phyloP scores from a whole-genome alignment of 2,113 vertebrate species.

The Grus americana region DNA sequence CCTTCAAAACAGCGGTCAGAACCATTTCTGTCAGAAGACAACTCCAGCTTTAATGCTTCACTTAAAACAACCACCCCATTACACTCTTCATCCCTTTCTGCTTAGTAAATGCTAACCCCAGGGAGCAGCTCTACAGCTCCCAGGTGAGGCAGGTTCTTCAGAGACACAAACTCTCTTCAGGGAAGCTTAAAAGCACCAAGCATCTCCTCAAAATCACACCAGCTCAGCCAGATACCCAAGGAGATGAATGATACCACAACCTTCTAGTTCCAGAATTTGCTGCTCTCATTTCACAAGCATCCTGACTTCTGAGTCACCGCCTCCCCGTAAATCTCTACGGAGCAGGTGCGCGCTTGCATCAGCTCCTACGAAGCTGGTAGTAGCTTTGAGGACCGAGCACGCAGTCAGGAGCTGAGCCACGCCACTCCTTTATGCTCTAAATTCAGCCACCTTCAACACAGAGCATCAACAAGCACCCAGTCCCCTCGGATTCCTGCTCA shows the following conservation, averaged over 20 bases:
- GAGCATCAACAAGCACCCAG: not conserved
- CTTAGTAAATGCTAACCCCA: not conserved
- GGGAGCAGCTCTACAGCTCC: not conserved
- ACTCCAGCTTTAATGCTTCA: not conserved
- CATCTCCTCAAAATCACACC: not conserved
- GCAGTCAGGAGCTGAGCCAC: not conserved
- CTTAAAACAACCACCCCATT: not conserved
- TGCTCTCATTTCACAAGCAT: not conserved
- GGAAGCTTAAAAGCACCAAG: not conserved
- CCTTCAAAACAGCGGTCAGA: not conserved
- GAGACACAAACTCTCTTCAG: not conserved
- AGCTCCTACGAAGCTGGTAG: not conserved
- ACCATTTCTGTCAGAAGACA: not conserved
- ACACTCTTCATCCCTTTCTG: not conserved
- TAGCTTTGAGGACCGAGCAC: not conserved
- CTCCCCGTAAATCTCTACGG: not conserved
- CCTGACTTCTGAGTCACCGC: not conserved
- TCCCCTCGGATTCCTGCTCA: not conserved
- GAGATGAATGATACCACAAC: not conserved
- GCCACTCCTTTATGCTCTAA: accelerated
- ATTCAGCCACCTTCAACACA: not conserved
- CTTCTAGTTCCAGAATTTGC: not conserved
- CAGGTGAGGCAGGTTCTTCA: not conserved
- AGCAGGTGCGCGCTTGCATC: slow-evolving; percentile 7
- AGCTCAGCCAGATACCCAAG: not conserved